A percentile compares a stretch with the other conserved stretches of the same genome.
Evolutionary conservation across 1,140 invertebrate genomes (phyloP).

Genomic region (Hyles vespertilio): DNA sequence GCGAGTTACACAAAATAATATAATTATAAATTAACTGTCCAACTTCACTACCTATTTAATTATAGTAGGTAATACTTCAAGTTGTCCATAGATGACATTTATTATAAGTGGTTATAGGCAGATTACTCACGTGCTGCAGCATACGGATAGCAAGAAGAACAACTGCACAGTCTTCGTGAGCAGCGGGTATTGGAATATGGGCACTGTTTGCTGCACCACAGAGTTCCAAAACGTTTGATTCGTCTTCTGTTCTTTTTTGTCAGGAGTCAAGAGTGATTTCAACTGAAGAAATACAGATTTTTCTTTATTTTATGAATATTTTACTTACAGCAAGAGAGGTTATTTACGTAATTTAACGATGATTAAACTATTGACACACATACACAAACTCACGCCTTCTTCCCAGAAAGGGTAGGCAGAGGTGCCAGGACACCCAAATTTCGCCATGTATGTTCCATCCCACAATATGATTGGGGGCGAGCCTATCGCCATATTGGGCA

Average conservation of each 20-base stretch:
- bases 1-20: neutral
- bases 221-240: conserved; percentile 5
- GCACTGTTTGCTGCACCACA: conserved; percentile 6
- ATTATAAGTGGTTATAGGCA: neutral
- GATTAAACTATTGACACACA: too few relatives aligned
- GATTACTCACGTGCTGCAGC: conserved; percentile 5
- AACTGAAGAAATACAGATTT: conserved; percentile 1
- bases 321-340: too few relatives aligned
- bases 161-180: conserved; percentile 6
- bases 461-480: too few relatives aligned
- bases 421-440: too few relatives aligned
- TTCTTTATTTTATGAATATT: neutral
- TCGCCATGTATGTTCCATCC: too few relatives aligned
- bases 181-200: conserved; percentile 4
- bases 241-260: neutral
- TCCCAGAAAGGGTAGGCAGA: too few relatives aligned
- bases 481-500: too few relatives aligned
- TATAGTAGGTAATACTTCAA: neutral
- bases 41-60: neutral
- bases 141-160: conserved; percentile 6
- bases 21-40: neutral
- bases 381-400: too few relatives aligned
- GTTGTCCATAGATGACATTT: neutral
- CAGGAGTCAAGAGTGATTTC: neutral
- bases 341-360: too few relatives aligned